Percentiles rank a stretch among this genome's conserved stretches.
Conservation (phyloP, 2,888 invertebrate species). For the Timandra comae region DNA sequence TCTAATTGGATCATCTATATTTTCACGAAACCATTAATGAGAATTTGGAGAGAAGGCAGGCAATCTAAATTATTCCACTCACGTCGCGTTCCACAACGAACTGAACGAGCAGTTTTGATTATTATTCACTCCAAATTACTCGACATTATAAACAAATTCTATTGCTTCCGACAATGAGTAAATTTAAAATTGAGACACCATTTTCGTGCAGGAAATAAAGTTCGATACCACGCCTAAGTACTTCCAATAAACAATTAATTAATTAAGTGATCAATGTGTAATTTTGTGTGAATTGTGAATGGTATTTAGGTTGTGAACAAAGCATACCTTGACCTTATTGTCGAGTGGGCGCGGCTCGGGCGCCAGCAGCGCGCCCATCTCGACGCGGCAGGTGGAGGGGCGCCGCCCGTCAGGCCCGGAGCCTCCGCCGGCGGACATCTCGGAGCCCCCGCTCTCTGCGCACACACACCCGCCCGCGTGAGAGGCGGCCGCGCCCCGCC, state of each 20-base stretch:
- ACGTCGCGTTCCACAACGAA: background rate
- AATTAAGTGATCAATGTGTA: too few relatives aligned
- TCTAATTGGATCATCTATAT: slow-evolving; percentile 9
- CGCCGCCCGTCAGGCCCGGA: slow-evolving; percentile 42
- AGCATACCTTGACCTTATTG: slow-evolving; percentile 85
- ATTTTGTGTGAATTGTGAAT: too few relatives aligned
- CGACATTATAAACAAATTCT: too few relatives aligned
- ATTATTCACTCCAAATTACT: too few relatives aligned
- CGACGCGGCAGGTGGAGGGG: slow-evolving; percentile 72
- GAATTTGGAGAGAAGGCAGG: slow-evolving; percentile 1
- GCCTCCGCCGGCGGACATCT: slow-evolving; percentile 63
- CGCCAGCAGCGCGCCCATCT: slow-evolving; percentile 80
- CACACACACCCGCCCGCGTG: slow-evolving; percentile 31
- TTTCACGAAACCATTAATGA: slow-evolving; percentile 4
- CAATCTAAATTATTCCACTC: slow-evolving; percentile 1
- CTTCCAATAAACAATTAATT: too few relatives aligned
- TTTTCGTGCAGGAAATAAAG: too few relatives aligned
- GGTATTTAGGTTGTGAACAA: too few relatives aligned
- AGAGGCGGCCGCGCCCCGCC: slow-evolving; percentile 33
- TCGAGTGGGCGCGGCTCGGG: slow-evolving; percentile 81
- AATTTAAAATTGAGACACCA: too few relatives aligned
- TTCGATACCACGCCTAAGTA: too few relatives aligned
- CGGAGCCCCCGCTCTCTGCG: slow-evolving; percentile 61
- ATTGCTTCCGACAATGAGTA: too few relatives aligned
- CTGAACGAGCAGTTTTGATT: too few relatives aligned